These are phyloP conservation scores for Rhynchotus rufescens DNA, from an alignment of 2,797 vertebrate species.

Conservation along the genomic window DNA sequence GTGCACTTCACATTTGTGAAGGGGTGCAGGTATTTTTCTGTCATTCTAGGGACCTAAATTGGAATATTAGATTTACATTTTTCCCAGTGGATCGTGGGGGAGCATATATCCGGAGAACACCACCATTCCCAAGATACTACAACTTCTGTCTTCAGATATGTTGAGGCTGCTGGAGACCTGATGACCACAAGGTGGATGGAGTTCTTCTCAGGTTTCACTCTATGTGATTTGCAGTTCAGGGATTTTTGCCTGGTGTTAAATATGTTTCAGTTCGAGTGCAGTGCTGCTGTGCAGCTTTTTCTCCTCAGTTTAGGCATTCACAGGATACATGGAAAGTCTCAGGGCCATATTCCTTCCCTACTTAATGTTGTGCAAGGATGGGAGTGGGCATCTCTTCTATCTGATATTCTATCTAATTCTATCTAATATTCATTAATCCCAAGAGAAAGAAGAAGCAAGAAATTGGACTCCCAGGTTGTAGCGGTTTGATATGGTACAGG, in stretches of 20 bases:
- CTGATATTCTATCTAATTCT: background rate
- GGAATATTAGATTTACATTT: background rate
- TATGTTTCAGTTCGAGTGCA: rapidly evolving
- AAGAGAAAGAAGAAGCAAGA: background rate
- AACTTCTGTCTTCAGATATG: background rate
- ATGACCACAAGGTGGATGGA: background rate
- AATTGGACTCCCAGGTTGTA: background rate
- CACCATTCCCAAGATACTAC: background rate
- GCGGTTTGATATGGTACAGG: background rate
- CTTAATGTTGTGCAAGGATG: too few species aligned
- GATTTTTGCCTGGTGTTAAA: background rate
- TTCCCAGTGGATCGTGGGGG: rapidly evolving
- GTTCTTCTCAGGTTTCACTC: background rate
- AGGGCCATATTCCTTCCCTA: background rate
- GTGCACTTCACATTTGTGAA: rapidly evolving
- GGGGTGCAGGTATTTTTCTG: background rate
- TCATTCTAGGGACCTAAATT: background rate
- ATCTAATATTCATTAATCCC: background rate
- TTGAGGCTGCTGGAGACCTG: background rate
- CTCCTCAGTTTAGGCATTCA: background rate
- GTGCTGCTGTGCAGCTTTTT: background rate
- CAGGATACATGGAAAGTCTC: background rate
- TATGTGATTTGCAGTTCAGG: rapidly evolving
- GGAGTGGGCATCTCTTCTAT: background rate
- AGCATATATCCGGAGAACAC: background rate